Conservation (phyloP, 2,888 invertebrate species). For the Diaperis boleti region DNA sequence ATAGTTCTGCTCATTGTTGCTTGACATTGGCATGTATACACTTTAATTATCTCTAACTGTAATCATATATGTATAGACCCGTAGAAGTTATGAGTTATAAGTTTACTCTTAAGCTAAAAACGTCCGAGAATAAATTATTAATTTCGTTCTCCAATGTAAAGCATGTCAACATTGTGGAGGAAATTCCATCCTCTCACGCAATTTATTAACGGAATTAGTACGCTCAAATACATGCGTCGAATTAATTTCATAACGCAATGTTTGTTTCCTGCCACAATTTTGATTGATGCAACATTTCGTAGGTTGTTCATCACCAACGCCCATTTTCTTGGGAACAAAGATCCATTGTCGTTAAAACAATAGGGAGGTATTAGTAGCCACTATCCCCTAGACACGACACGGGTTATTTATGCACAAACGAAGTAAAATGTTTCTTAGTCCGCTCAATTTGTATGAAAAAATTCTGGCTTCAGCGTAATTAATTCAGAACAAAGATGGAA, state of each 20-base stretch:
- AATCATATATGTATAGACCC: too few relatives aligned
- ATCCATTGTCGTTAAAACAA: conserved; percentile 1
- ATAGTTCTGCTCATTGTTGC: too few relatives aligned
- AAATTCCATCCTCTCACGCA: background rate
- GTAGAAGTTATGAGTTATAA: too few relatives aligned
- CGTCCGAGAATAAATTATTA: background rate
- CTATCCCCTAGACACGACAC: background rate
- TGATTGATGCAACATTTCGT: conserved; percentile 26
- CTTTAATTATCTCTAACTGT: too few relatives aligned
- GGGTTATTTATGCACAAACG: background rate
- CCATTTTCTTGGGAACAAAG: conserved; percentile 30
- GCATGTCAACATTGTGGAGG: background rate
- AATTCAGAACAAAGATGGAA: background rate
- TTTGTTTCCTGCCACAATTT: conserved; percentile 25
- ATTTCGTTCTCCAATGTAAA: background rate
- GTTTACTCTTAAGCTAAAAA: too few relatives aligned
- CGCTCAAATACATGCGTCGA: conserved; percentile 1
- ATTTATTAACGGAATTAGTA: conserved; percentile 20
- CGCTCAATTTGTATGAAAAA: background rate
- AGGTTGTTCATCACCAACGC: conserved; percentile 13
- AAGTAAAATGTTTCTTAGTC: background rate
- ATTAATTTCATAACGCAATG: conserved; percentile 27
- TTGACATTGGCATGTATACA: too few relatives aligned
- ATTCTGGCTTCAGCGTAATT: background rate
- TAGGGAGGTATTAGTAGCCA: background rate